Evolutionary conservation across 2,797 vertebrate species (phyloP).

Genomic region (Siniperca obscura): DNA sequence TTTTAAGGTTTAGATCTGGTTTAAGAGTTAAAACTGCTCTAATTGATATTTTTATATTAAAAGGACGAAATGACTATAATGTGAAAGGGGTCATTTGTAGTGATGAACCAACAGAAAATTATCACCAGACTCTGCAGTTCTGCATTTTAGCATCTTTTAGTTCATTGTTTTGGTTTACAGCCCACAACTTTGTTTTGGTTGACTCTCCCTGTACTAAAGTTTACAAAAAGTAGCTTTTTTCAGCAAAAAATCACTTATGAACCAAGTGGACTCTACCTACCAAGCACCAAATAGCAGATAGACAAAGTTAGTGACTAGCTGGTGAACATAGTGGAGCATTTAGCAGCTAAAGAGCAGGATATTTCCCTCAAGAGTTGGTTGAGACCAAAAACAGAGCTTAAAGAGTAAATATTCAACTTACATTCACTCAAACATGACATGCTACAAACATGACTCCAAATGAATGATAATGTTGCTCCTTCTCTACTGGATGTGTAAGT

Average conservation of each 20-base stretch:
- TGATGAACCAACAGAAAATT: not conserved
- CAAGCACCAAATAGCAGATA: not conserved
- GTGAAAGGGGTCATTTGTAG: not conserved
- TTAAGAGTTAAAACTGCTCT: constrained; percentile 6
- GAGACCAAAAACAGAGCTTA: not conserved
- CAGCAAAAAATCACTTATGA: not conserved
- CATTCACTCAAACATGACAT: not conserved
- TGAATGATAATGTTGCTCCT: not conserved
- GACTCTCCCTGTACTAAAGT: not conserved
- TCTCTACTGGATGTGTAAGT: not conserved
- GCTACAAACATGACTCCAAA: not conserved
- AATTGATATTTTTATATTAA: constrained; percentile 1
- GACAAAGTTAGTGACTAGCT: not conserved
- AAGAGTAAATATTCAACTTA: not conserved
- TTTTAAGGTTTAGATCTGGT: not conserved
- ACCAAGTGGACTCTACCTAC: not conserved
- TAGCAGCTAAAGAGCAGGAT: not conserved
- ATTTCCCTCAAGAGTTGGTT: not conserved
- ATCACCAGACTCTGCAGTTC: not conserved
- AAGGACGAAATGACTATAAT: not conserved
- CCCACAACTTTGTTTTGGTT: not conserved
- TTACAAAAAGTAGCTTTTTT: not conserved
- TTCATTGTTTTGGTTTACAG: not conserved
- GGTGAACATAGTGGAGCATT: not conserved
- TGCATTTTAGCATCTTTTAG: not conserved